phyloP scores from a whole-genome alignment of 2,888 invertebrate genomes.

The Lasioglossum calceatum region DNA sequence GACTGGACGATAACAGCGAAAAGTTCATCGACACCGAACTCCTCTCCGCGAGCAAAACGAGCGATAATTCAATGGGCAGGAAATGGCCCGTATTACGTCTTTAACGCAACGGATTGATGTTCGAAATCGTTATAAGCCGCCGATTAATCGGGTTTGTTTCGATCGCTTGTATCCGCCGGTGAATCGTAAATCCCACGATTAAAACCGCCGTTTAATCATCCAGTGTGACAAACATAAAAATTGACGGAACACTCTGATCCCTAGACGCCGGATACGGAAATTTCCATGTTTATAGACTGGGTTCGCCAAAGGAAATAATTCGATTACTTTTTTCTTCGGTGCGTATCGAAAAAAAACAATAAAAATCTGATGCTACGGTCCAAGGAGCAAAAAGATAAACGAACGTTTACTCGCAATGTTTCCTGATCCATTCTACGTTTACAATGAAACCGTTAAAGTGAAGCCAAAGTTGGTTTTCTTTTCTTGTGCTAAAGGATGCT shows the following conservation, averaged over 20 bases:
- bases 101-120: slow-evolving; percentile 20
- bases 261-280: not conserved
- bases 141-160: slow-evolving; percentile 26
- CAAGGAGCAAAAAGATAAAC: not conserved
- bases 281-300: too few species aligned
- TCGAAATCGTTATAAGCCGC: slow-evolving; percentile 15
- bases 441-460: not conserved
- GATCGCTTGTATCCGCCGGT: slow-evolving; percentile 13
- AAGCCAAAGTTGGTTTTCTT: not conserved
- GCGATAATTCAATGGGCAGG: slow-evolving; percentile 25
- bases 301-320: not conserved
- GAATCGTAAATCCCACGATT: slow-evolving; percentile 30
- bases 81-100: slow-evolving; percentile 24
- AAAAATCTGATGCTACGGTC: not conserved
- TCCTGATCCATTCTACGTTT: not conserved
- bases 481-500: not conserved
- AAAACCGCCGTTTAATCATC: slow-evolving; percentile 19
- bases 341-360: not conserved
- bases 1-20: slow-evolving; percentile 19
- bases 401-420: not conserved
- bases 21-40: slow-evolving; percentile 21
- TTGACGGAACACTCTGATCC: not conserved
- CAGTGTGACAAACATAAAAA: slow-evolving; percentile 3
- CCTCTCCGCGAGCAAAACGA: slow-evolving; percentile 3
- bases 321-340: not conserved